Evolutionary conservation across 2,797 vertebrate genomes (phyloP).

Genomic region (Eulemur mongoz): DNA sequence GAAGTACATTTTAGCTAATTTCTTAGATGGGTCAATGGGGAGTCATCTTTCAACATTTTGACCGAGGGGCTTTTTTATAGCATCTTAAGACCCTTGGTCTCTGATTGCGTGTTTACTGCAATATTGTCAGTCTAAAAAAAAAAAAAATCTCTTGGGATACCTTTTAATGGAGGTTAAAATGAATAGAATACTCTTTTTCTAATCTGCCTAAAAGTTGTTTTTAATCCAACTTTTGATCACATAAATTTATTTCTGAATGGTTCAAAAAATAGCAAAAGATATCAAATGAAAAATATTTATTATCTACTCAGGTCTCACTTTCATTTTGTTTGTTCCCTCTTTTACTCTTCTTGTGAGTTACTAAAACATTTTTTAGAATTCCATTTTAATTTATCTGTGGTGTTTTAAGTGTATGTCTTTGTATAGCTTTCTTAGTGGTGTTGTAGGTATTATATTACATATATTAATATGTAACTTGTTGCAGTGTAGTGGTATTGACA

Average conservation of each 20-base stretch:
- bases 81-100: not conserved
- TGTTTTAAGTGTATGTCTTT: not conserved
- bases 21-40: not conserved
- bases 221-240: not conserved
- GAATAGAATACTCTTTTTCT: not conserved
- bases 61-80: not conserved
- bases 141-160: not conserved
- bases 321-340: not conserved
- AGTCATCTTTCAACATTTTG: not conserved
- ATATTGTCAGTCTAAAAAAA: not conserved
- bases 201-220: not conserved
- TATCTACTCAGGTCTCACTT: not conserved
- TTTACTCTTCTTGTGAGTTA: not conserved
- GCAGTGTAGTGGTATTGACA: not conserved
- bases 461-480: not conserved
- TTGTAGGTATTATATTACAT: not conserved
- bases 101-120: not conserved
- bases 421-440: not conserved
- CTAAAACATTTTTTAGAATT: not conserved
- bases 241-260: not conserved
- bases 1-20: not conserved
- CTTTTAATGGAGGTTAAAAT: conserved; percentile 29
- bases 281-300: not conserved
- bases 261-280: not conserved
- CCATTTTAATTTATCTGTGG: not conserved